phyloP scores from a whole-genome alignment of 1,140 invertebrate species.

The Zaprionus nigranus region DNA sequence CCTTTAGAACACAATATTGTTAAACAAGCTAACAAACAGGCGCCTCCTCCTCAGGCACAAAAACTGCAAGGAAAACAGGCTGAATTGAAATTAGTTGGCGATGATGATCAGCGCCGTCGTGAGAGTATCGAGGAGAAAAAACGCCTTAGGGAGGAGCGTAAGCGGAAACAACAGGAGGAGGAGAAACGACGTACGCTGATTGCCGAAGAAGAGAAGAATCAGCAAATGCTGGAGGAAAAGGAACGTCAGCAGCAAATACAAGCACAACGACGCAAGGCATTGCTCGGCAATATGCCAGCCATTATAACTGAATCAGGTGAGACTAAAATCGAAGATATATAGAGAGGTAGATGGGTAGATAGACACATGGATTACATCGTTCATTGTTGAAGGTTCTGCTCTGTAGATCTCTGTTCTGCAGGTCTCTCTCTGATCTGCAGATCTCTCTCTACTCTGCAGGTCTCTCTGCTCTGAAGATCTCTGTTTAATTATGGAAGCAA shows the following conservation, averaged over 20 bases:
- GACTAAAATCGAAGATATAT: background rate
- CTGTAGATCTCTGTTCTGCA: too few species aligned
- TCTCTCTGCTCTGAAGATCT: too few species aligned
- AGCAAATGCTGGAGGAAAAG: slow-evolving; percentile 73
- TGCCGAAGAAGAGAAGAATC: slow-evolving; percentile 66
- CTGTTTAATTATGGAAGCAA: too few species aligned
- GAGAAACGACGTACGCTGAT: slow-evolving; percentile 83
- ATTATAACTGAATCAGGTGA: slow-evolving; percentile 29
- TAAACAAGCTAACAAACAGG: slow-evolving; percentile 41
- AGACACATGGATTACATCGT: too few species aligned
- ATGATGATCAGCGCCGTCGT: slow-evolving; percentile 66
- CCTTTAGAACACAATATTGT: background rate
- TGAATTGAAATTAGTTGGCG: slow-evolving; percentile 36
- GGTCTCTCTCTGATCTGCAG: too few species aligned
- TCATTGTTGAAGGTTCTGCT: too few species aligned
- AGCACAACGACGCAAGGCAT: slow-evolving; percentile 74
- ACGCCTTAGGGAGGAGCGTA: slow-evolving; percentile 82
- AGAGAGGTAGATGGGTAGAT: too few species aligned
- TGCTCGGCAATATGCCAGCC: slow-evolving; percentile 54
- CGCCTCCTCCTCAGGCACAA: slow-evolving; percentile 40
- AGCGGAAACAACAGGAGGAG: slow-evolving; percentile 86
- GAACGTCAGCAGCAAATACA: slow-evolving; percentile 79
- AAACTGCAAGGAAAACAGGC: slow-evolving; percentile 51
- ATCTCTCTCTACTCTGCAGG: too few species aligned
- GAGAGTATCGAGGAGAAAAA: slow-evolving; percentile 64